Base-by-base conservation (phyloP, 1,140 invertebrate species). In the Aporrectodea caliginosa region DNA sequence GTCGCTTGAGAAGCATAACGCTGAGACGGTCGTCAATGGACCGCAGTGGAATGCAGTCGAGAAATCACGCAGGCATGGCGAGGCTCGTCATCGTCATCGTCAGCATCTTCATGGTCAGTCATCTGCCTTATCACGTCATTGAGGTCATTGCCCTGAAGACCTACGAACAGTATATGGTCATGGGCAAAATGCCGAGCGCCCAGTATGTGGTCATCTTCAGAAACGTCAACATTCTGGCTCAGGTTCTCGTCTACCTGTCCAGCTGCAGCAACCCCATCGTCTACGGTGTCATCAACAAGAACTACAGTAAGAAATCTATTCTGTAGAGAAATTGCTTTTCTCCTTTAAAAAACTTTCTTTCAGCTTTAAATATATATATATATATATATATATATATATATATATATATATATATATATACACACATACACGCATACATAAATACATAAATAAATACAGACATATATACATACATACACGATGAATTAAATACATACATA, bases 21-120 rank as follows among this genome's bases (percentile, higher is more conserved):
- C 6, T 22, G 43, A 6, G 43, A 58, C 43, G 43, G 43, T 58
- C 6, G 6, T 58, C 43, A 6, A 58, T 58, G 43, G 43, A 58
- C 43, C 43, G 43, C 43, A 22, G 6, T 22, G 43, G 43, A 6
- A 22, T 22, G 6, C 43, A 58, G 43, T 6, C 43, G 6, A 58
- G 43, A 22, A 12, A 58, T 22, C 43, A 22, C 6, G 6, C 43
- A 22, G 43, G 75, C 1, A 77, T 68, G 75, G 58, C 33, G 22
- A n/a, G 32, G 16, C 35, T 35, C n/a, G 75, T 77, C 32, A 6
- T 77, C 75, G 75, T 69, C 35, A 35, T 77, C 75, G 75, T 77
- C 16, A 31, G 12, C n/a, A 16, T 35, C 2, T 77, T 77, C 75
- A 31, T 68, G 33, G 16, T 77, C n/a, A 69, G 75, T 33, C 75